These are phyloP conservation scores for Onychomys leucogaster DNA, from an alignment of 2,797 vertebrate genomes.

Conservation along the genomic window DNA sequence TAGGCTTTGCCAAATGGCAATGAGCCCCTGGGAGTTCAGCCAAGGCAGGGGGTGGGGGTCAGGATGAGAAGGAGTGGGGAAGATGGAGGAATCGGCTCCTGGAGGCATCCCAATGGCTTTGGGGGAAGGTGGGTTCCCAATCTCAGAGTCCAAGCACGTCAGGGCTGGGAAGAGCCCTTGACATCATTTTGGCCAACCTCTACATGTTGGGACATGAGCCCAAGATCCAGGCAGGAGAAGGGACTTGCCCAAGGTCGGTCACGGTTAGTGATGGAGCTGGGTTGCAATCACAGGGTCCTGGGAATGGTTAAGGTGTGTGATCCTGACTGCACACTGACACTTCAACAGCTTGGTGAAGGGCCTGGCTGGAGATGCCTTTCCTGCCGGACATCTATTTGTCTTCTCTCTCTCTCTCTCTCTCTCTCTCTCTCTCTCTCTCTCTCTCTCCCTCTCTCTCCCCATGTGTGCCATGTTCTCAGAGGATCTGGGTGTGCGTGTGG, in stretches of 20 bases:
- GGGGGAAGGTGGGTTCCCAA: slow-evolving; percentile 46
- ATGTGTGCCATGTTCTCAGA: not conserved
- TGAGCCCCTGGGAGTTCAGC: slow-evolving; percentile 62
- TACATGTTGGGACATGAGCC: slow-evolving; percentile 42
- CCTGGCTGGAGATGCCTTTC: not conserved
- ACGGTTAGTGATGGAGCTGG: not conserved
- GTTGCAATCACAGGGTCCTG: not conserved
- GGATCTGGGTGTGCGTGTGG: not conserved
- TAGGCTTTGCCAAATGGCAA: slow-evolving; percentile 64
- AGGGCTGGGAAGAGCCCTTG: slow-evolving; percentile 42
- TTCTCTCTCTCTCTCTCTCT: not conserved
- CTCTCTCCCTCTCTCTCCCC: too few species aligned
- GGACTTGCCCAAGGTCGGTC: slow-evolving; percentile 73
- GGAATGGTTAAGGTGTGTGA: not conserved
- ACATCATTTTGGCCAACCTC: slow-evolving; percentile 36
- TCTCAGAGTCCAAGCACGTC: slow-evolving; percentile 26
- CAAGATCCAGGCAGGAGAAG: slow-evolving; percentile 47
- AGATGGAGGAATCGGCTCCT: slow-evolving; percentile 38
- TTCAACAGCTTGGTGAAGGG: not conserved
- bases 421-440: not conserved
- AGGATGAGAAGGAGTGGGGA: slow-evolving; percentile 23
- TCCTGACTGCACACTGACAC: not conserved
- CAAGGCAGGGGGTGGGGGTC: slow-evolving; percentile 57
- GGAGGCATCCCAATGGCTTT: slow-evolving; percentile 31
- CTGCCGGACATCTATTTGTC: not conserved